Evolutionary conservation across 2,797 vertebrate species (phyloP), one percentile per base, ranked within the genome.

Genomic region (Limnodromus scolopaceus): DNA sequence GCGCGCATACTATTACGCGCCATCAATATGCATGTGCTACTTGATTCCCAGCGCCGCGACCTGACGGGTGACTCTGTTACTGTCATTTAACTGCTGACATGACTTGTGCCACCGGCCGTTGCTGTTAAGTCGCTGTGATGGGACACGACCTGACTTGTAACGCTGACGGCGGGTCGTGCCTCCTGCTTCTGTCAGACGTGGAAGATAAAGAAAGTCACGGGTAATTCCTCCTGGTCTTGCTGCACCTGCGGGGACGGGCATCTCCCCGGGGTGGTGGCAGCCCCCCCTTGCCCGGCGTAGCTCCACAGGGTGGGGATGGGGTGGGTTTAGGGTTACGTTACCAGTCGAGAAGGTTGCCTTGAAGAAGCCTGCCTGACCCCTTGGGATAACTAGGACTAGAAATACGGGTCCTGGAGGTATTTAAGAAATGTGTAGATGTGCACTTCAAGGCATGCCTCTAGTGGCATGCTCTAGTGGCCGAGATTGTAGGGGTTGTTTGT

Each of bases 71-170:
- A 76, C 86, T 92, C 77, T 39, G 70, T 89, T 72, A 36, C 55
- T 92, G 94, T 91, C 94, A 77, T 60, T 95, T 82, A 69, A 58
- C 77, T 79, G 88, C 93, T 92, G 95, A 84, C 77, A 41, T 6
- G 63, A 27, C 93, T 69, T 22, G 70, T 93, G 94, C 88, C 54
- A 30, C 88, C 9, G 5, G 86, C 77, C 36, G 0, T 6, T 9
- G 66, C 70, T 8, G 7, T 20, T 39, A 12, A 72, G 63, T 68
- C 36, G 9, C 6, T 58, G 84, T 51, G 77, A 76, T 66, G 92
- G 74, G 84, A 74, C 92, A 45, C 2, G 6, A 6, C 63, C 77
- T 30, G 82, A 18, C 71, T 87, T 16, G 3, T 30, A 9, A 7
- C 0, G 8, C 39, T 46, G 5, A 5, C 0, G 2, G 6, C 0